Evolutionary conservation across 2,113 vertebrate species (phyloP).

Genomic region (Muscicapa adusta): DNA sequence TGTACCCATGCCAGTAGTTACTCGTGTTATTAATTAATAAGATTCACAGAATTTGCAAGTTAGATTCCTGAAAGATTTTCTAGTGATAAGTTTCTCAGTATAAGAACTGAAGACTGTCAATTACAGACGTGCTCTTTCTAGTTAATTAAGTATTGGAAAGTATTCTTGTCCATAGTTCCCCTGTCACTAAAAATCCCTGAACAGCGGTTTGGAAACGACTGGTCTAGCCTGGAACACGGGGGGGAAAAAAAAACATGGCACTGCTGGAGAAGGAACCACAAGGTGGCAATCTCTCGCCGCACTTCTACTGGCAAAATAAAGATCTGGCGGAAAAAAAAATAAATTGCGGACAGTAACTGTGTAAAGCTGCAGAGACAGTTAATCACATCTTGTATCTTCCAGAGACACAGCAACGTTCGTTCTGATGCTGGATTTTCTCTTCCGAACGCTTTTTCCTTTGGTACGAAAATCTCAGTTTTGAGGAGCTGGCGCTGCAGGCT

Average conservation of each 20-base stretch:
- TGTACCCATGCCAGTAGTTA: neutral
- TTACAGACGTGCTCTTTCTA: neutral
- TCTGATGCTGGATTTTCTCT: neutral
- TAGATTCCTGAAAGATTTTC: neutral
- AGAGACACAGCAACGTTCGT: neutral
- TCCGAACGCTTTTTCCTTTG: neutral
- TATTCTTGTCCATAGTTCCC: neutral
- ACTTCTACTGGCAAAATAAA: neutral
- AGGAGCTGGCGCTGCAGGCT: neutral
- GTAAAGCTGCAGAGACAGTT: neutral
- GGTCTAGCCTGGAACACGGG: neutral
- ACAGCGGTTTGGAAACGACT: neutral
- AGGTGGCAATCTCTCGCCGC: conserved; percentile 52
- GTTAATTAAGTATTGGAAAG: neutral
- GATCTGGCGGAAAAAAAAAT: neutral
- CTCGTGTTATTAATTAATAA: neutral
- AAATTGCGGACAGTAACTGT: neutral
- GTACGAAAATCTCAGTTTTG: neutral
- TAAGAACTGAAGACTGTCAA: neutral
- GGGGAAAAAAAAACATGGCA: neutral
- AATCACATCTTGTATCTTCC: neutral
- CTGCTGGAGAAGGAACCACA: conserved; percentile 22
- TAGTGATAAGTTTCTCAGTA: neutral
- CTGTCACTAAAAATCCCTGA: neutral
- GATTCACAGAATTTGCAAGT: neutral